Evolutionary conservation across 2,797 vertebrate genomes (phyloP), one percentile per base, ranked within the genome.

Genomic region (Stomatorhinus walkeri): DNA sequence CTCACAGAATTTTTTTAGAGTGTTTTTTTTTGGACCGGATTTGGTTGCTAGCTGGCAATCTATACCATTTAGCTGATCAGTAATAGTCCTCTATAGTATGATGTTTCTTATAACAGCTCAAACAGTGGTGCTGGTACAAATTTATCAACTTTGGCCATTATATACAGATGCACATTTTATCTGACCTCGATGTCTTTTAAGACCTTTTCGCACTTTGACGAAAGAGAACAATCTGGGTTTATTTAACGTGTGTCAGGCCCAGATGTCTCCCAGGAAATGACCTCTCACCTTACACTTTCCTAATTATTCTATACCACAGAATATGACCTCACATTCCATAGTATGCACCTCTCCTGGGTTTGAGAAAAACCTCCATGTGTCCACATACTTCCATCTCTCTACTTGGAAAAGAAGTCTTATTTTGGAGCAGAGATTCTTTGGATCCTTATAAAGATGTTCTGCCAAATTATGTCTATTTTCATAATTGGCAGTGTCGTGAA

Each of bases 351-450:
- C 83, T 52, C 40, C 48, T 16, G 43, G 52, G 88, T 22, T 22
- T 46, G 7, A 36, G 19, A 54, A 81, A 83, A 43, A 8, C 9
- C 10, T 16, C 36, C 24, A n/a, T 22, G 40, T 56, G 68, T 88
- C 76, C 24, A 28, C 85, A 56, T 56, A n/a, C 32, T 87, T 24
- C 14, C 32, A 16, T 54, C 51, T 88, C 43, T 52, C 14, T 52
- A 68, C 76, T 81, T 88, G 24, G 3, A 51, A 56, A 49, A 56
- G 48, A 83, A 8, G 22, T 46, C 28, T 84, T 84, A 84, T 56
- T 79, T 88, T 36, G 68, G 56, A 89, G 54, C 54, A 46, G 32
- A 49, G 12, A 84, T 88, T 88, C 28, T 59, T 85, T 64, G 59
- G 56, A 89, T 24, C 54, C 46, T 22, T 85, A 49, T 89, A 64